Evolutionary conservation across 1,140 invertebrate genomes (phyloP).

Genomic region (Drosophila subobscura): DNA sequence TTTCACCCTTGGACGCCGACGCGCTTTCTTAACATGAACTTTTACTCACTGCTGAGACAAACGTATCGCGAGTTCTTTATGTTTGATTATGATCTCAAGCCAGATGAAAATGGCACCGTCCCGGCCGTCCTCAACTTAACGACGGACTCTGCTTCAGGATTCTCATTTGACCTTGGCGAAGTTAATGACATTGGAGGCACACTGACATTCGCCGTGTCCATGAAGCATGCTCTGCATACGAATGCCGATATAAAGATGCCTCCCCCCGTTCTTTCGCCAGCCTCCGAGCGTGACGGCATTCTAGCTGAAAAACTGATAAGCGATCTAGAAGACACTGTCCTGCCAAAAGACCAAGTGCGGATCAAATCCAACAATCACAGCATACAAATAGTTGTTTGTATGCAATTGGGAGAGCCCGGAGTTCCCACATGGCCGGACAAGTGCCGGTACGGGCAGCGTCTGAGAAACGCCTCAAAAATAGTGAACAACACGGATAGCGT

Average conservation of each 20-base stretch:
- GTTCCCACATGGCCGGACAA: slow-evolving; percentile 85
- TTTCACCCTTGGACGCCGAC: slow-evolving; percentile 62
- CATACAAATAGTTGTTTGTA: slow-evolving; percentile 85
- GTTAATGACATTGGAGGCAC: slow-evolving; percentile 89
- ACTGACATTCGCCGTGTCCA: slow-evolving; percentile 86
- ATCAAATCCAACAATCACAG: slow-evolving; percentile 76
- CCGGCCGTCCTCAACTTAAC: slow-evolving; percentile 87
- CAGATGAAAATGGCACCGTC: slow-evolving; percentile 85
- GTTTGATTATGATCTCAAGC: slow-evolving; percentile 88
- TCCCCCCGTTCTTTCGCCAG: slow-evolving; percentile 34
- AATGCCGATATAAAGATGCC: slow-evolving; percentile 78
- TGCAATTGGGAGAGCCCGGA: slow-evolving; percentile 85
- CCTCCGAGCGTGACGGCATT: slow-evolving; percentile 56
- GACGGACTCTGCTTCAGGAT: slow-evolving; percentile 85
- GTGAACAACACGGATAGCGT: slow-evolving; percentile 86
- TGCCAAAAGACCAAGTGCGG: neutral
- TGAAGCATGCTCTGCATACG: slow-evolving; percentile 85
- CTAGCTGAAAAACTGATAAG: slow-evolving; percentile 71
- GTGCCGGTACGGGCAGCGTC: slow-evolving; percentile 85
- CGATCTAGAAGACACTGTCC: slow-evolving; percentile 25
- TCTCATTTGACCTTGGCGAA: slow-evolving; percentile 87
- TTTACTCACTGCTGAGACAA: slow-evolving; percentile 86
- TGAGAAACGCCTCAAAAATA: slow-evolving; percentile 85
- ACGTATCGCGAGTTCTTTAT: slow-evolving; percentile 88
- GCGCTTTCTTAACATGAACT: slow-evolving; percentile 74